phyloP scores from a whole-genome alignment of 2,113 vertebrate genomes.

The Camelus dromedarius region DNA sequence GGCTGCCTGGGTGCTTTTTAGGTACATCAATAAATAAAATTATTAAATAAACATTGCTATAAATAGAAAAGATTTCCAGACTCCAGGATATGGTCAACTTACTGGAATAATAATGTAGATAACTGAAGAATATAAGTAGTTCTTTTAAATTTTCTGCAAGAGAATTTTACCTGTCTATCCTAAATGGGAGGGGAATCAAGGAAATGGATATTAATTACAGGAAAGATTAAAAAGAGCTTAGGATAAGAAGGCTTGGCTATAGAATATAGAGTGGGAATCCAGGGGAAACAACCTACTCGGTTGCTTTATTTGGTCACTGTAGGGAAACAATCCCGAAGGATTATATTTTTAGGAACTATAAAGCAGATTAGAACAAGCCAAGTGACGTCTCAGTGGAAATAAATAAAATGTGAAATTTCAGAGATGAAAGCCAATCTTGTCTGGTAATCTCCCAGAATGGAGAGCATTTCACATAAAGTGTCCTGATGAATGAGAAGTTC shows the following conservation, averaged over 20 bases:
- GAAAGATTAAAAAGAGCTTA: background rate
- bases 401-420: constrained; percentile 3
- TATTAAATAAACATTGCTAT: constrained; percentile 57
- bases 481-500: background rate
- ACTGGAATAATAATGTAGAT: constrained; percentile 6
- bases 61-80: constrained; percentile 58
- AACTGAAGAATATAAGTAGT: constrained; percentile 24
- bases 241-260: background rate
- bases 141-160: constrained; percentile 52
- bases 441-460: background rate
- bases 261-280: background rate
- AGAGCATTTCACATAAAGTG: background rate
- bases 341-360: background rate
- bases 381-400: background rate
- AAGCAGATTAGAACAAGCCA: constrained; percentile 34
- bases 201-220: background rate
- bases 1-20: constrained; percentile 32
- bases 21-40: constrained; percentile 19
- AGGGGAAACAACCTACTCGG: background rate
- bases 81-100: constrained; percentile 8
- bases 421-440: background rate
- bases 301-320: background rate
- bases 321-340: background rate
- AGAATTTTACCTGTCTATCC: background rate
- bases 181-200: background rate